These are phyloP conservation scores for Listrodromus nycthemerus DNA, from an alignment of 2,888 invertebrate species.

Conservation along the genomic window DNA sequence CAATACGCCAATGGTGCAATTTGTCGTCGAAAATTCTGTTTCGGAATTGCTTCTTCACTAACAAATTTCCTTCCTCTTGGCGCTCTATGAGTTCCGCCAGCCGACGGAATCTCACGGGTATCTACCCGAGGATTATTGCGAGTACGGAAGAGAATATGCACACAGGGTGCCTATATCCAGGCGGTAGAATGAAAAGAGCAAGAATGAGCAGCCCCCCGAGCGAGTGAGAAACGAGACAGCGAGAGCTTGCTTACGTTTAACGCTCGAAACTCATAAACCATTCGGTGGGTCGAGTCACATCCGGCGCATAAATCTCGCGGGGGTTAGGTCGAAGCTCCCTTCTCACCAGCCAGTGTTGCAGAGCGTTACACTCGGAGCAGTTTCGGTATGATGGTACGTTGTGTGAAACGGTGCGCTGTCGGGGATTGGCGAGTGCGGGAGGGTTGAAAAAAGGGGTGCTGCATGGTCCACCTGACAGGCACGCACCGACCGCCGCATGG, in stretches of 20 bases:
- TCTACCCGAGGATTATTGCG: conserved; percentile 56
- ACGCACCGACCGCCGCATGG: conserved; percentile 60
- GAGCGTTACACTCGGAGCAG: conserved; percentile 47
- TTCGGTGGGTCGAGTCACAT: conserved; percentile 80
- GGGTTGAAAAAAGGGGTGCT: conserved; percentile 57
- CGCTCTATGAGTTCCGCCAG: conserved; percentile 60
- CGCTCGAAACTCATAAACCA: conserved; percentile 81
- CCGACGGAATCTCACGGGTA: conserved; percentile 62
- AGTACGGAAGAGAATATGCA: conserved; percentile 22
- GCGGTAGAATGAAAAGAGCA: conserved; percentile 50
- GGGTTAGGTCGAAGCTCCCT: conserved; percentile 72
- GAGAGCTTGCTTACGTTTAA: conserved; percentile 70
- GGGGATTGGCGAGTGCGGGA: conserved; percentile 63
- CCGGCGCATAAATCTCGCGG: conserved; percentile 83
- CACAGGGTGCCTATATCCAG: conserved; percentile 21
- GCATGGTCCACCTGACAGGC: conserved; percentile 48
- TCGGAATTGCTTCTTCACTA: conserved; percentile 23
- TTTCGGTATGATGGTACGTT: conserved; percentile 51
- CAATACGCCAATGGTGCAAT: conserved; percentile 4
- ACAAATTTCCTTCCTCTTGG: conserved; percentile 38
- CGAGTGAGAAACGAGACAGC: conserved; percentile 63
- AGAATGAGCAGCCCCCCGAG: conserved; percentile 56
- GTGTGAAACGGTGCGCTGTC: conserved; percentile 51
- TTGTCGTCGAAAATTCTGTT: conserved; percentile 13
- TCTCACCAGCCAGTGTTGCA: conserved; percentile 60